phyloP scores from a whole-genome alignment of 1,140 invertebrate species.

The Andricus grossulariae region DNA sequence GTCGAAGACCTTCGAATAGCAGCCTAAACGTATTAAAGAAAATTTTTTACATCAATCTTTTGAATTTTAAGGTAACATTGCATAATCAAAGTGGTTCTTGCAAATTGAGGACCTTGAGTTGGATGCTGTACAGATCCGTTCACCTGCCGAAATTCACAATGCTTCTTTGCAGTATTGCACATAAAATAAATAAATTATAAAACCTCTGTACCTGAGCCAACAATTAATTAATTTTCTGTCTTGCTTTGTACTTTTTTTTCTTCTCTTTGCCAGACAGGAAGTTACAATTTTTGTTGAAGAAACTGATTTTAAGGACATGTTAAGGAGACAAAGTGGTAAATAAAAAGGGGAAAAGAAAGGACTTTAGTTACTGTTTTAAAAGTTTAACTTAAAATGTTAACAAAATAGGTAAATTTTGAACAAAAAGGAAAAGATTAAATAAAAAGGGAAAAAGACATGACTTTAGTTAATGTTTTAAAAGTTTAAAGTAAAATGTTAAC shows the following conservation, averaged over 20 bases:
- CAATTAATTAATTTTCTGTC: not conserved
- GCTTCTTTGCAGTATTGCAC: constrained; percentile 30
- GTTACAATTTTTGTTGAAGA: not conserved
- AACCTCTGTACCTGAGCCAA: not conserved
- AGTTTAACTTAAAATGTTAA: too few relatives aligned
- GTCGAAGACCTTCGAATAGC: constrained; percentile 15
- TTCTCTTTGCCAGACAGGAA: not conserved
- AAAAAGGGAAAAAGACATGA: too few relatives aligned
- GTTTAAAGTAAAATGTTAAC: too few relatives aligned
- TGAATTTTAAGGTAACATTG: constrained; percentile 58
- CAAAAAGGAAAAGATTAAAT: too few relatives aligned
- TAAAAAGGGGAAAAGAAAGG: too few relatives aligned
- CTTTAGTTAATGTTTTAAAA: too few relatives aligned
- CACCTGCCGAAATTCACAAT: constrained; percentile 60
- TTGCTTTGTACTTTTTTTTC: not conserved
- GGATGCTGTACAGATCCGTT: constrained; percentile 56
- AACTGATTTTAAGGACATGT: too few relatives aligned
- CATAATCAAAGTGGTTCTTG: constrained; percentile 60
- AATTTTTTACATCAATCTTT: constrained; percentile 41
- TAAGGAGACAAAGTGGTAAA: too few relatives aligned
- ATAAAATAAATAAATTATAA: constrained; percentile 14
- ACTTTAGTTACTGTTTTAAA: too few relatives aligned
- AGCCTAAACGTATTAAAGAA: not conserved
- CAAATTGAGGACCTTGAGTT: constrained; percentile 60
- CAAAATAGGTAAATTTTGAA: too few relatives aligned